phyloP scores from a whole-genome alignment of 2,797 vertebrate species.

The Aplochiton taeniatus region DNA sequence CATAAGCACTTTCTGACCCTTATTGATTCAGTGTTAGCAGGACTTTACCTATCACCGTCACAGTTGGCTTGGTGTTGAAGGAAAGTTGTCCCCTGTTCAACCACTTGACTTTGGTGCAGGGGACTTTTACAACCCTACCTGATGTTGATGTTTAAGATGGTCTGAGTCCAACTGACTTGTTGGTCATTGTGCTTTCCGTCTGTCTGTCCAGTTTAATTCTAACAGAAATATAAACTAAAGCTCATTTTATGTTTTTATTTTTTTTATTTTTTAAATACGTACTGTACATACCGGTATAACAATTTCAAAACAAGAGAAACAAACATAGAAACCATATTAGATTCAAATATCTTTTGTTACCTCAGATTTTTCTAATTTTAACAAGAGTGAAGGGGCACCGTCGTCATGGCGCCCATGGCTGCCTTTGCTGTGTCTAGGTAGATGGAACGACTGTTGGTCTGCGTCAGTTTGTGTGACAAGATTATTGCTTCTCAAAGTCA shows the following conservation, averaged over 20 bases:
- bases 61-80: slow-evolving; percentile 49
- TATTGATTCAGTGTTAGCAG: slow-evolving; percentile 46
- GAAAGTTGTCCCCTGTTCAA: slow-evolving; percentile 21
- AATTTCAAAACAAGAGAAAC: slow-evolving; percentile 1
- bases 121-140: not conserved
- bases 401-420: too few relatives aligned
- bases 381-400: slow-evolving; percentile 28
- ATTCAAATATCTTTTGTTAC: slow-evolving; percentile 56
- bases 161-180: slow-evolving; percentile 25
- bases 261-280: too few relatives aligned
- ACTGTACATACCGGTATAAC: too few relatives aligned
- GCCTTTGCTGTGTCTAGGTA: too few relatives aligned
- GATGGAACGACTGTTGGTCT: too few relatives aligned
- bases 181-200: too few relatives aligned
- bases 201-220: too few relatives aligned
- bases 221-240: slow-evolving; percentile 33
- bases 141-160: slow-evolving; percentile 25
- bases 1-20: slow-evolving; percentile 64
- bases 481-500: too few relatives aligned
- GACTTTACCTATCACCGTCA: slow-evolving; percentile 42
- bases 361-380: slow-evolving; percentile 49
- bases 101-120: slow-evolving; percentile 32
- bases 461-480: too few relatives aligned
- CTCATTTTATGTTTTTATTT: too few relatives aligned
- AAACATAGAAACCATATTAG: slow-evolving; percentile 31